phyloP scores from a whole-genome alignment of 1,140 invertebrate genomes.

The Orius insidiosus region DNA sequence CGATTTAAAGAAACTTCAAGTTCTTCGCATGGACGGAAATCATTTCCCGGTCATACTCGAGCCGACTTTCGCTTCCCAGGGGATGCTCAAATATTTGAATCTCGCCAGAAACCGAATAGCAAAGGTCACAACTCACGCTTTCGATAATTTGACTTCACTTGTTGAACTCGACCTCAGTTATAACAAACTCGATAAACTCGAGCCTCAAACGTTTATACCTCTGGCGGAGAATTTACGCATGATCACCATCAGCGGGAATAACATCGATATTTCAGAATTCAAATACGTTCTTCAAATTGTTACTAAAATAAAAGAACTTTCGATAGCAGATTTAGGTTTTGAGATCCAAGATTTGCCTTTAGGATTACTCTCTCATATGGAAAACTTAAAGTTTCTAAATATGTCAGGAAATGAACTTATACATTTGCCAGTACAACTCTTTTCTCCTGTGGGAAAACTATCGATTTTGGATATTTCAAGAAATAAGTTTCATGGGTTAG shows the following conservation, averaged over 20 bases:
- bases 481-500: constrained; percentile 40
- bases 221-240: constrained; percentile 38
- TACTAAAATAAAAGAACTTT: constrained; percentile 34
- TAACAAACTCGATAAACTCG: constrained; percentile 49
- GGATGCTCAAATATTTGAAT: constrained; percentile 29
- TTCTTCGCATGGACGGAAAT: constrained; percentile 55
- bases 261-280: constrained; percentile 26
- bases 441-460: constrained; percentile 35
- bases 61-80: constrained; percentile 42
- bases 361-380: constrained; percentile 33
- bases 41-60: constrained; percentile 54
- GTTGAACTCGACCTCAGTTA: constrained; percentile 49
- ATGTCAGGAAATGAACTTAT: constrained; percentile 38
- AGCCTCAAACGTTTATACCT: constrained; percentile 37
- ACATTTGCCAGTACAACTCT: constrained; percentile 32
- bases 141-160: constrained; percentile 45
- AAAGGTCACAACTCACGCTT: constrained; percentile 47
- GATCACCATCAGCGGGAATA: constrained; percentile 49
- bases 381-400: constrained; percentile 32
- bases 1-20: constrained; percentile 44
- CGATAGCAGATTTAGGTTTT: constrained; percentile 33
- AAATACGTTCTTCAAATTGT: constrained; percentile 34
- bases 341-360: constrained; percentile 27
- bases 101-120: constrained; percentile 53
- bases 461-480: constrained; percentile 39